Evolutionary conservation across 2,888 invertebrate genomes (phyloP).

Genomic region (Pseudoips prasinana): DNA sequence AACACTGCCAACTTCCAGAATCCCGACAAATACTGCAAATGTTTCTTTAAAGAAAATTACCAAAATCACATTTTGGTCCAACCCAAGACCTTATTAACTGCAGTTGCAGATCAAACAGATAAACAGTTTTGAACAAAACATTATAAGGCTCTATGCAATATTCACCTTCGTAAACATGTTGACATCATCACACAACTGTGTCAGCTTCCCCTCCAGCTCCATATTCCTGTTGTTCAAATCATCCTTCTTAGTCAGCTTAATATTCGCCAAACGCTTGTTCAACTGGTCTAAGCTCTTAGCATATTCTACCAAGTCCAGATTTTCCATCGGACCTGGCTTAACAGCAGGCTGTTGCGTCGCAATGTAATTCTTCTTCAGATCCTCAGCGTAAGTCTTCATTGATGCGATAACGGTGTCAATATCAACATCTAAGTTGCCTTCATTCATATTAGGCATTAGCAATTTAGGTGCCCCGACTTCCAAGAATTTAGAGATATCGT

Average conservation of each 20-base stretch:
- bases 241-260: slow-evolving; percentile 48
- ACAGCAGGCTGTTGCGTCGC: slow-evolving; percentile 25
- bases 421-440: slow-evolving; percentile 46
- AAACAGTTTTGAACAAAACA: too few species aligned
- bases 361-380: slow-evolving; percentile 51
- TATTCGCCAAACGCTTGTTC: slow-evolving; percentile 55
- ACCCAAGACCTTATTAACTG: too few species aligned
- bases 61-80: too few species aligned
- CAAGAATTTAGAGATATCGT: slow-evolving; percentile 52
- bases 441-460: slow-evolving; percentile 58
- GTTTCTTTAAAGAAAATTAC: too few species aligned
- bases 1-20: too few species aligned
- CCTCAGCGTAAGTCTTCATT: slow-evolving; percentile 59
- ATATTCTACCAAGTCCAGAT: slow-evolving; percentile 56
- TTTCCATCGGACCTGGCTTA: slow-evolving; percentile 31
- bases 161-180: slow-evolving; percentile 63
- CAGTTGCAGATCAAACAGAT: too few species aligned
- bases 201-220: slow-evolving; percentile 58
- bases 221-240: slow-evolving; percentile 43
- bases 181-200: slow-evolving; percentile 58
- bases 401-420: slow-evolving; percentile 54
- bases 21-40: too few species aligned
- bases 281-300: slow-evolving; percentile 57
- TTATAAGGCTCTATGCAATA: too few species aligned
- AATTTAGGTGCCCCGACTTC: slow-evolving; percentile 54